Percentiles rank a stretch among this genome's conserved stretches.
phyloP scores from a whole-genome alignment of 92 coral and sea anemone genomes.

The Epizoanthus stellaris region DNA sequence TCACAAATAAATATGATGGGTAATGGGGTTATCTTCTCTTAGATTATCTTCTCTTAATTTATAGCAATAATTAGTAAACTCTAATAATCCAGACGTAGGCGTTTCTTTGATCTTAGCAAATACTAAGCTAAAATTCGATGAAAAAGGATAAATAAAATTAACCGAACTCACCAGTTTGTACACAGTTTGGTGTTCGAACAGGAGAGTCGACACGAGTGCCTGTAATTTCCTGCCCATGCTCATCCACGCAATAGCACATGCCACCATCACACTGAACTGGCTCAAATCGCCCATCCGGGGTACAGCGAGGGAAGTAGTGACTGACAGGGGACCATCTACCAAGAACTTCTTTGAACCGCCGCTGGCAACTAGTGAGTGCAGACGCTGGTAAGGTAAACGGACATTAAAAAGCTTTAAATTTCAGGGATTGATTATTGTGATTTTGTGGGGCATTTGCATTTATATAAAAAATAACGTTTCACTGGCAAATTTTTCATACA shows the following conservation, averaged over 20 bases:
- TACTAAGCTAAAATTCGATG: no score
- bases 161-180: slow-evolving; percentile 7
- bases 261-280: slow-evolving; percentile 74
- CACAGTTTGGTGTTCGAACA: slow-evolving; percentile 66
- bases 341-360: slow-evolving; percentile 59
- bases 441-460: background rate
- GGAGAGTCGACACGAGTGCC: slow-evolving; percentile 52
- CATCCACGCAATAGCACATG: slow-evolving; percentile 82
- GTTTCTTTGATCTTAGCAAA: no score
- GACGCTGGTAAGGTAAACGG: slow-evolving; percentile 35
- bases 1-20: no score
- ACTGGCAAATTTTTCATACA: background rate
- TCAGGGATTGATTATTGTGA: background rate
- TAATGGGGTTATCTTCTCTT: no score
- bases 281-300: slow-evolving; percentile 74
- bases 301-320: slow-evolving; percentile 72
- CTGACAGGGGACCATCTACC: slow-evolving; percentile 58
- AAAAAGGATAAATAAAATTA: background rate
- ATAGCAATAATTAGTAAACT: no score
- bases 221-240: slow-evolving; percentile 65
- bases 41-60: no score
- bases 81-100: no score
- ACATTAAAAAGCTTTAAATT: background rate
- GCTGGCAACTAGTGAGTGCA: slow-evolving; percentile 66
- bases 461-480: background rate